Evolutionary conservation across 1,140 invertebrate genomes (phyloP).

Genomic region (Lepidurus apus): DNA sequence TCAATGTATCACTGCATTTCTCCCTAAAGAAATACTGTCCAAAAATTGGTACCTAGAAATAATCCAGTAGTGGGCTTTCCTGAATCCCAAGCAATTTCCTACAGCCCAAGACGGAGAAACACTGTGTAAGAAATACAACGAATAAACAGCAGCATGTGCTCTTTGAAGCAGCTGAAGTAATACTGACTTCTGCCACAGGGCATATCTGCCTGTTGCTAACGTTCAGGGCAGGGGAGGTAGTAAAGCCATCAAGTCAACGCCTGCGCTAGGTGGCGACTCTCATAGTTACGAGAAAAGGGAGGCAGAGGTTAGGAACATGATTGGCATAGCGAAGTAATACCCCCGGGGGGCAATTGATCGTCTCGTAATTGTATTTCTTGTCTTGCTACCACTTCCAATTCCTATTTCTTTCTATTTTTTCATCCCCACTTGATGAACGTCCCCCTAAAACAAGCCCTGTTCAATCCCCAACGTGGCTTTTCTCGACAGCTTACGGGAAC

Average conservation of each 20-base stretch:
- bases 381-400: background rate
- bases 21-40: background rate
- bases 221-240: background rate
- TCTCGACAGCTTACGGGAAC: background rate
- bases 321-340: conserved; percentile 14
- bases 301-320: background rate
- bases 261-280: conserved; percentile 9
- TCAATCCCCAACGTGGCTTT: conserved; percentile 11
- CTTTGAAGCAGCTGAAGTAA: background rate
- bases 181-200: background rate
- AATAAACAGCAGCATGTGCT: background rate
- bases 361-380: conserved; percentile 6
- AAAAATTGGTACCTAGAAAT: too few species aligned
- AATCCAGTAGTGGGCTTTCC: too few species aligned
- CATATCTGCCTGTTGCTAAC: conserved; percentile 17
- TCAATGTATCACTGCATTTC: background rate
- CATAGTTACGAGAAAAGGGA: background rate
- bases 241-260: background rate
- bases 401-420: background rate
- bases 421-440: conserved; percentile 11
- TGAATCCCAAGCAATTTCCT: too few species aligned
- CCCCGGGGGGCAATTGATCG: conserved; percentile 14
- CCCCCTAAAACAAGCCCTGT: background rate
- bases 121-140: background rate
- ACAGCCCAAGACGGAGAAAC: too few species aligned